phyloP scores from a whole-genome alignment of 2,888 invertebrate genomes.

The Dione juno region DNA sequence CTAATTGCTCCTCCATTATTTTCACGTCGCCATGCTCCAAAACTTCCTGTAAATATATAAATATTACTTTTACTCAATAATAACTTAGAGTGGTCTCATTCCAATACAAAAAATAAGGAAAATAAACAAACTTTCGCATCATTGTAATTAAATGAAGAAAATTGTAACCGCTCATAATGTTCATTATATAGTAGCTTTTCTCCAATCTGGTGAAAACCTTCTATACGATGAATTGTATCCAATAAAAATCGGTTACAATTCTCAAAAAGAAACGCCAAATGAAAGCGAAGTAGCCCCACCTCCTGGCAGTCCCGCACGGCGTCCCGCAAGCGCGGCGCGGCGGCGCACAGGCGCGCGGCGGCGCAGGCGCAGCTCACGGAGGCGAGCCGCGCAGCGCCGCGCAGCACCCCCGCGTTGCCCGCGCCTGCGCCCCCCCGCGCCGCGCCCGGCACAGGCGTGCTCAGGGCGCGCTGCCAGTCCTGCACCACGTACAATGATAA shows the following conservation, averaged over 20 bases:
- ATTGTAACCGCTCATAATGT: too few species aligned
- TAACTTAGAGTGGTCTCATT: too few species aligned
- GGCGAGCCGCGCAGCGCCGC: conserved; percentile 74
- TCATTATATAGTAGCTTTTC: too few species aligned
- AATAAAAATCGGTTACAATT: too few species aligned
- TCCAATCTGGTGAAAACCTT: too few species aligned
- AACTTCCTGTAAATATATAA: conserved; percentile 70
- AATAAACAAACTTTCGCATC: too few species aligned
- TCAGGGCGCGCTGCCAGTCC: conserved; percentile 1
- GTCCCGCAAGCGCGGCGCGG: conserved; percentile 63
- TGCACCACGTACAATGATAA: neutral
- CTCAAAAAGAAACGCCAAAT: too few species aligned
- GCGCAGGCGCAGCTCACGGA: conserved; percentile 78
- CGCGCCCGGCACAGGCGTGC: conserved; percentile 65
- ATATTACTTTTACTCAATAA: neutral
- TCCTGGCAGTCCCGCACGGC: conserved; percentile 71
- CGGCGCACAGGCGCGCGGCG: conserved; percentile 71
- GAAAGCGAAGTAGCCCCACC: conserved; percentile 50
- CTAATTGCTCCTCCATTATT: conserved; percentile 81
- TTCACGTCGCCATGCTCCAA: conserved; percentile 79
- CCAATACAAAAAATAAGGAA: too few species aligned
- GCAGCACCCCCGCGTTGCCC: conserved; percentile 73
- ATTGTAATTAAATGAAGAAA: too few species aligned
- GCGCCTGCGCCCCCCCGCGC: conserved; percentile 40
- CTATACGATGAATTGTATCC: too few species aligned